A percentile compares a stretch with the other conserved stretches of the same genome.
phyloP scores from a whole-genome alignment of 1,140 invertebrate species.

The Aphis gossypii region DNA sequence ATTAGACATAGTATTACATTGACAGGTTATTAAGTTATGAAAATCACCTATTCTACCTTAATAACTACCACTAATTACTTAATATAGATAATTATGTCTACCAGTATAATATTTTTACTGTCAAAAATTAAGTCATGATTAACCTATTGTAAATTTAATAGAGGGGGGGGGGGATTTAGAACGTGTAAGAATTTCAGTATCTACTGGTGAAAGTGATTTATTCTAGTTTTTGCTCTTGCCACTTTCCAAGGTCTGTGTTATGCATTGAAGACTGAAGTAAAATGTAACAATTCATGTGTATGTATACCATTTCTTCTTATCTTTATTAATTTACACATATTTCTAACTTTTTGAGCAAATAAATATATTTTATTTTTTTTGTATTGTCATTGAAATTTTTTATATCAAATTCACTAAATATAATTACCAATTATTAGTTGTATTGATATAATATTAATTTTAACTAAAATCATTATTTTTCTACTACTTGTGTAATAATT shows the following conservation, averaged over 20 bases:
- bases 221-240: constrained; percentile 52
- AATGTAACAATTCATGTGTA: not conserved
- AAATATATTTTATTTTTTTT: not conserved
- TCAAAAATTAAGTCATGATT: not conserved
- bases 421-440: not conserved
- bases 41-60: not conserved
- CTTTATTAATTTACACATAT: not conserved
- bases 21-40: not conserved
- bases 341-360: not conserved
- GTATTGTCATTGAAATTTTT: not conserved
- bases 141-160: not conserved
- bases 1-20: not conserved
- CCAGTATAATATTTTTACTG: not conserved
- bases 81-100: not conserved
- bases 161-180: constrained; percentile 28
- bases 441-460: not conserved
- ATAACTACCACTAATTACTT: not conserved
- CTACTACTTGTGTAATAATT: not conserved
- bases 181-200: constrained; percentile 21
- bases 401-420: not conserved
- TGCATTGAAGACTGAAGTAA: not conserved
- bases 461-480: not conserved
- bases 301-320: not conserved
- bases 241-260: constrained; percentile 41
- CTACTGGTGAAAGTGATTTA: constrained; percentile 48